A percentile compares a stretch with the other conserved stretches of the same genome.
Evolutionary conservation across 1,140 invertebrate genomes (phyloP).

Genomic region (Muscidifurax raptorellus): DNA sequence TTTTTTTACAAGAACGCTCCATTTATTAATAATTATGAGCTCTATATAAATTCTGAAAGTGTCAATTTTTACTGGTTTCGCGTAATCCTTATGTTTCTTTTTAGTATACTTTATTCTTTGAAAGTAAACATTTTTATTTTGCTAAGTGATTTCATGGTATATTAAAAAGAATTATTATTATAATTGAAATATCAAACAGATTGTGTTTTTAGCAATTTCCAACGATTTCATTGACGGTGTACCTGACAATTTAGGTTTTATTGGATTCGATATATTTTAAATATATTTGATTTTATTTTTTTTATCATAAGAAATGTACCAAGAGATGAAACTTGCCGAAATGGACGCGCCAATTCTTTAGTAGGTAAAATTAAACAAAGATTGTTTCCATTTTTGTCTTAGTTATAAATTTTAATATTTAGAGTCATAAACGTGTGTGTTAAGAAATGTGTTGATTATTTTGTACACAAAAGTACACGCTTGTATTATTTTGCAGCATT

Average conservation of each 20-base stretch:
- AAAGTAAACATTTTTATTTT: too few species aligned
- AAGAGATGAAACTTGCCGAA: constrained; percentile 11
- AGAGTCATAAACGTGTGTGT: constrained; percentile 22
- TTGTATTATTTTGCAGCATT: constrained; percentile 12
- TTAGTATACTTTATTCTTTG: too few species aligned
- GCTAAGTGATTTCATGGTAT: too few species aligned
- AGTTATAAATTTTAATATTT: constrained; percentile 20
- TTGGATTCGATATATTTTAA: neutral
- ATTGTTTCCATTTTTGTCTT: constrained; percentile 15
- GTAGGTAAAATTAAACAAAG: neutral
- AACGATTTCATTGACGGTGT: neutral
- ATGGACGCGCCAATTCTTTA: constrained; percentile 6
- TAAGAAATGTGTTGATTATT: constrained; percentile 25
- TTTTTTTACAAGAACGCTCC: neutral
- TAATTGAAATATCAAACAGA: neutral
- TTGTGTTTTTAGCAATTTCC: neutral
- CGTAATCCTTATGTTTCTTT: neutral
- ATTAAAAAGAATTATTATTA: neutral
- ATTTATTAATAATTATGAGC: neutral
- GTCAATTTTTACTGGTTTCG: neutral
- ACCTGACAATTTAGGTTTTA: neutral
- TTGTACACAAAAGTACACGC: too few species aligned
- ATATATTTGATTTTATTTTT: neutral
- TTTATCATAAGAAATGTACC: neutral
- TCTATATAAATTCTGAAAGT: neutral